Evolutionary conservation across 2,888 invertebrate species (phyloP).

Genomic region (Patella pellucida): DNA sequence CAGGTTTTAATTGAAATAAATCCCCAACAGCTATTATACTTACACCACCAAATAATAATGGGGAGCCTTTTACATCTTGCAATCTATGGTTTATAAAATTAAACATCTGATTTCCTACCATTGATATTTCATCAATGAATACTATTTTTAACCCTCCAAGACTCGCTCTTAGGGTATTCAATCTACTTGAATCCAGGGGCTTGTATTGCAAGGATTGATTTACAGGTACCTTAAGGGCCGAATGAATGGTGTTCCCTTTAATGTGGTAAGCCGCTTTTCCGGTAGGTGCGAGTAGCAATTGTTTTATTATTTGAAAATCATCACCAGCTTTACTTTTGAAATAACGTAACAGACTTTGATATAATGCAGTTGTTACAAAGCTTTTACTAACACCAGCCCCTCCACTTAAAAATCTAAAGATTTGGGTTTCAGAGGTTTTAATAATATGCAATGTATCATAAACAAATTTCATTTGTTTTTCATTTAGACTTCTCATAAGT

Average conservation of each 20-base stretch:
- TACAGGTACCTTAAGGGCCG: conserved; percentile 24
- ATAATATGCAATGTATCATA: conserved; percentile 33
- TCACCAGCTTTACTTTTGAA: conserved; percentile 34
- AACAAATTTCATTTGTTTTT: conserved; percentile 36
- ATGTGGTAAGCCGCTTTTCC: conserved; percentile 40
- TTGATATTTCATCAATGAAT: conserved; percentile 43
- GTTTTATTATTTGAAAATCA: conserved; percentile 19
- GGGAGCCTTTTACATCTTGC: conserved; percentile 34
- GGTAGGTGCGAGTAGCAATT: conserved; percentile 39
- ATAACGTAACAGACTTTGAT: conserved; percentile 35
- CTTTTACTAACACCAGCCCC: conserved; percentile 45
- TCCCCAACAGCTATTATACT: conserved; percentile 37
- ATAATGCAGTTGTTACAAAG: conserved; percentile 37
- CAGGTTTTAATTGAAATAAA: conserved; percentile 38
- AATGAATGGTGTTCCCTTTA: conserved; percentile 31
- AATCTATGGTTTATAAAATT: conserved; percentile 30
- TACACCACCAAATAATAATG: no score
- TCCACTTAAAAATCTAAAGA: conserved; percentile 38
- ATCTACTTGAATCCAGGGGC: conserved; percentile 13
- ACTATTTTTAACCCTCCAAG: conserved; percentile 27
- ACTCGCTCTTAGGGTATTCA: conserved; percentile 17
- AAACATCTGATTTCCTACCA: conserved; percentile 36
- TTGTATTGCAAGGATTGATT: conserved; percentile 26
- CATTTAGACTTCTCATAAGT: conserved; percentile 34
- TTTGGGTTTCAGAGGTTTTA: conserved; percentile 31